These are phyloP conservation scores for Morone saxatilis DNA, from an alignment of 2,113 vertebrate species.

Conservation along the genomic window DNA sequence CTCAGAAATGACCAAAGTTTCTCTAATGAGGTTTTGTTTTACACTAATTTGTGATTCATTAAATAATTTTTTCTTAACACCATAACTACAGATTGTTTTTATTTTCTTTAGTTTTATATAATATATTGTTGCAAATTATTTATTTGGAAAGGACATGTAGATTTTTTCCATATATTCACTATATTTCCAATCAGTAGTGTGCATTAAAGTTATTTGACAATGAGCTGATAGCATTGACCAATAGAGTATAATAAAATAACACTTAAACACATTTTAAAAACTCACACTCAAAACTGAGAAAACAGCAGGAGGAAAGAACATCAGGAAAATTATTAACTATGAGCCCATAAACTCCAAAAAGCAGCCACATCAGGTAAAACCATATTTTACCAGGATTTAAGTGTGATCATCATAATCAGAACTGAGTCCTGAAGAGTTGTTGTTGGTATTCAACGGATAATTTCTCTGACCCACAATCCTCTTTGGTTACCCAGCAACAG, in stretches of 20 bases:
- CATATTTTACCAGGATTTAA: slow-evolving; percentile 13
- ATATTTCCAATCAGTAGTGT: background rate
- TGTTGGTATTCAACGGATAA: slow-evolving; percentile 77
- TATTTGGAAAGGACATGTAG: background rate
- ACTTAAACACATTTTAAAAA: background rate
- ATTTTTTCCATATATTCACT: background rate
- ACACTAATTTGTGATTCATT: slow-evolving; percentile 12
- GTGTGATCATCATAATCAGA: slow-evolving; percentile 29
- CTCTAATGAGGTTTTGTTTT: background rate
- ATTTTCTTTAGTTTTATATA: background rate
- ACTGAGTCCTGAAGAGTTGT: slow-evolving; percentile 26
- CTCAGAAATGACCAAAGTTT: background rate
- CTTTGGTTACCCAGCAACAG: slow-evolving; percentile 80
- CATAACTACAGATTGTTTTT: slow-evolving; percentile 15
- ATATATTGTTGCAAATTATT: slow-evolving; percentile 2
- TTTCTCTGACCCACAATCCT: slow-evolving; percentile 74
- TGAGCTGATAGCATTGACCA: background rate
- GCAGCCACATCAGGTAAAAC: background rate
- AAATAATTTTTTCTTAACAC: background rate
- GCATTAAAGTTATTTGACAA: background rate
- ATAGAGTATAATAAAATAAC: background rate
- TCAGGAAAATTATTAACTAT: background rate
- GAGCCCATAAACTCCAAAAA: background rate
- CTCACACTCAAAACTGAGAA: background rate
- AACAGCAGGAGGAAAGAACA: background rate